phyloP scores from a whole-genome alignment of 2,113 vertebrate genomes.

The crab-eating macaque (Macaca fascicularis) region DNA sequence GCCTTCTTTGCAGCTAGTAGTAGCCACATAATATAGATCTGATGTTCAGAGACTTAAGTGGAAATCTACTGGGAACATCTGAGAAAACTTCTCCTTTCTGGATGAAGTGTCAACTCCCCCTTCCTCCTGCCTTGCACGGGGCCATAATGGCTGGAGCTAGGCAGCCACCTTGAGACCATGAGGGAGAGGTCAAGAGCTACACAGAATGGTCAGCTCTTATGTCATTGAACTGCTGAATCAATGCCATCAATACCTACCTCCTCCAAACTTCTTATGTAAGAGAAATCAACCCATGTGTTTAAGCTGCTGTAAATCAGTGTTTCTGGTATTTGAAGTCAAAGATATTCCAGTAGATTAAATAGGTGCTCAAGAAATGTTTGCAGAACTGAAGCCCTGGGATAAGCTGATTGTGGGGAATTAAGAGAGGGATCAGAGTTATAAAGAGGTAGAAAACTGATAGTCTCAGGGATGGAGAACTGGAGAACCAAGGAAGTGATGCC shows the following conservation, averaged over 20 bases:
- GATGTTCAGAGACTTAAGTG: neutral
- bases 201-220: neutral
- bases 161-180: neutral
- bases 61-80: neutral
- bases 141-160: neutral
- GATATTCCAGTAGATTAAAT: neutral
- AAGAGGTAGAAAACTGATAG: neutral
- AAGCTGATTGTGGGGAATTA: neutral
- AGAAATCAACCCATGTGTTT: neutral
- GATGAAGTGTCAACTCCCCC: neutral
- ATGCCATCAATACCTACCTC: neutral
- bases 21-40: neutral
- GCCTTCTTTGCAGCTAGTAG: neutral
- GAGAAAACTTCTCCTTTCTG: neutral
- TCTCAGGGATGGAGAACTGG: neutral
- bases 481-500: neutral
- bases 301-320: neutral
- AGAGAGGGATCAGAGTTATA: neutral
- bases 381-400: neutral
- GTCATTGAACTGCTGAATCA: neutral
- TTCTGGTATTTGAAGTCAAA: neutral
- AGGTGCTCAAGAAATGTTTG: neutral
- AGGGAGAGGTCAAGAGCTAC: neutral
- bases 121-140: neutral
- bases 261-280: neutral